Evolutionary conservation across 2,888 invertebrate species (phyloP), one percentile per base, ranked within the genome.

Genomic region (Baronia brevicornis): DNA sequence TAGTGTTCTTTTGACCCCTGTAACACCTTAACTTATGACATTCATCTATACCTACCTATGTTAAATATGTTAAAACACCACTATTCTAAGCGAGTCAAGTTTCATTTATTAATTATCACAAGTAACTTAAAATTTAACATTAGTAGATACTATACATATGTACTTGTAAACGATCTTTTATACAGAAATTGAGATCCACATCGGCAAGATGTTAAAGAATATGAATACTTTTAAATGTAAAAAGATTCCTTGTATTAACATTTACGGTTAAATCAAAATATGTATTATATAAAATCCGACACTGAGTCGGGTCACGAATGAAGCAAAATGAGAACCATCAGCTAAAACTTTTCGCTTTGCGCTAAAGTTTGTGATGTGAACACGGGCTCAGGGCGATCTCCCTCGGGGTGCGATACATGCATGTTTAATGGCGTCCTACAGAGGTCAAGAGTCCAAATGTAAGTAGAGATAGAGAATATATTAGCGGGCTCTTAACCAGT

Each of bases 371-470:
- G 61, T 65, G 64, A 73, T 69, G 69, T 67, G 69, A 71, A 71
- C 67, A 66, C 70, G 66, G 64, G 61, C 61, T 23, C 60, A 60
- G 65, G 57, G 64, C 62, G 54, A 57, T 33, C 44, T 68, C 78
- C 67, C 70, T 49, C 47, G 72, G 72, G 78, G 71, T 60, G 52
- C 56, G 56, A 56, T 54, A 61, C 74, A 73, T 80, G 73, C 79
- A 82, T 77, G 71, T 79, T 79, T 82, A 78, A 80, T 80, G 68
- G 66, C 66, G 66, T 71, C 73, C 73, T 77, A 67, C 68, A 69
- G 72, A 80, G 80, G 82, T 82, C 80, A 80, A 77, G 72, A 73
- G 69, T 65, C 62, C 64, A 63, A 64, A 68, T 68, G 64, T 59
- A 62, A 61, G 64, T 59, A 57, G 62, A 43, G 66, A 68, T 51